Base-by-base conservation (phyloP, 2,113 vertebrate species). In the Aptenodytes forsteri region DNA sequence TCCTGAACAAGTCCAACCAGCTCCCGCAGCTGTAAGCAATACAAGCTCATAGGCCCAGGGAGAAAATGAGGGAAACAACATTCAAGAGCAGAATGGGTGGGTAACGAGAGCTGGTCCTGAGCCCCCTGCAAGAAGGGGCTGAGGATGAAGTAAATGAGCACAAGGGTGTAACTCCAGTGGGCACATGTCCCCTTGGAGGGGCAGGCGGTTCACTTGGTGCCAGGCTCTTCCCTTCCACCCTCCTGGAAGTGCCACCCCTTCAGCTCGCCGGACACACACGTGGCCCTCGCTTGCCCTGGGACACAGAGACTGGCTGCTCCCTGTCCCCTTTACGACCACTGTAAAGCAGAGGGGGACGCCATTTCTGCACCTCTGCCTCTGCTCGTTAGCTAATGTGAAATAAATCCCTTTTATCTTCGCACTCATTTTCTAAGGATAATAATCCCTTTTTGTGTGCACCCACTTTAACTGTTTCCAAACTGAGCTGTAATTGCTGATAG, bases 301-400 rank as follows among this genome's bases (percentile, higher is more conserved):
- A 98, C 98, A 98, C 98, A 93, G 75, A 95, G 96, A 82, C 92
- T 93, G 96, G 92, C 97, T 97, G 97, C 98, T 99, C 98, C 98
- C 93, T 88, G 84, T 97, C 87, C 97, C 97, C 96, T 96, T 97
- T 79, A 84, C 25, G 65, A 83, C 91, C 91, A 58, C 94, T 97
- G 96, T 88, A 96, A 98, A 98, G 96, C 96, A 91, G 96, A 83
- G 72, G 96, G 98, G 95, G 95, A 95, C 69, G 94, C 97, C 65
- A 91, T 98, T 99, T 98, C 98, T 99, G 99, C 98, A 93, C 98
- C 98, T 98, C 98, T 98, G 96, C 98, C 97, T 95, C 96, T 98
- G 98, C 98, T 99, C 98, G 98, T 99, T 99, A 99, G 98, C 98
- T 98, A 98, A 97, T 98, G 98, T 98, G 98, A 98, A 98, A 98